A percentile compares a stretch with the other conserved stretches of the same genome.
Evolutionary conservation across 2,113 vertebrate species (phyloP).

Genomic region (Pygoscelis adeliae): DNA sequence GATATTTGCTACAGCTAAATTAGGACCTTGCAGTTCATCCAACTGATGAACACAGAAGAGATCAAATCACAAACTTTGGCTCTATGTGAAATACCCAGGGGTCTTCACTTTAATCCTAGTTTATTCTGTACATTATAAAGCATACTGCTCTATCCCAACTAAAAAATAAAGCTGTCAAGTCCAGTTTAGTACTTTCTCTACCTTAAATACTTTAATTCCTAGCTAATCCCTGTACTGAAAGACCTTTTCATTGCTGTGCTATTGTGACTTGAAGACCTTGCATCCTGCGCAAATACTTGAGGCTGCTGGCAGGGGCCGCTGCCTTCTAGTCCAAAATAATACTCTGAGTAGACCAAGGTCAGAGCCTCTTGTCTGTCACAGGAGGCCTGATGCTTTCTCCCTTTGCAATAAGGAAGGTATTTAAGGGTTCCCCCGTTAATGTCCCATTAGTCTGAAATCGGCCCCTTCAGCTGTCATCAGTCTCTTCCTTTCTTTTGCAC

Average conservation of each 20-base stretch:
- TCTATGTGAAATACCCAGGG: not conserved
- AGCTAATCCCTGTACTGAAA: not conserved
- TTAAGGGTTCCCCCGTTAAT: not conserved
- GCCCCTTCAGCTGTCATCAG: not conserved
- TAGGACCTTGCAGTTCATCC: not conserved
- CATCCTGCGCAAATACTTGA: not conserved
- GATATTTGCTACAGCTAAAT: slow-evolving; percentile 5
- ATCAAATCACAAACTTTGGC: slow-evolving; percentile 8
- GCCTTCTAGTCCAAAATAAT: not conserved
- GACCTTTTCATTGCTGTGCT: not conserved
- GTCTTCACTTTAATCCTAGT: not conserved
- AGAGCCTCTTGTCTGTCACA: not conserved
- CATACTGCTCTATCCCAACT: not conserved
- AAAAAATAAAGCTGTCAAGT: not conserved
- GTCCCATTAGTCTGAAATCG: not conserved
- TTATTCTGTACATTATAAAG: not conserved
- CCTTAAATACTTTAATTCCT: not conserved
- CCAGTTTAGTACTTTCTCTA: not conserved
- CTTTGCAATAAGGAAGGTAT: not conserved
- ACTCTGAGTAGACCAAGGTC: not conserved
- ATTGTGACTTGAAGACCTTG: not conserved
- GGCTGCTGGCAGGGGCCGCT: slow-evolving; percentile 9
- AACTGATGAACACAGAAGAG: not conserved
- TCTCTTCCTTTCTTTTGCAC: not conserved
- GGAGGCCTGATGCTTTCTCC: not conserved